Evolutionary conservation across 2,113 vertebrate genomes (phyloP), one percentile per base, ranked within the genome.

Genomic region (Sardina pilchardus): DNA sequence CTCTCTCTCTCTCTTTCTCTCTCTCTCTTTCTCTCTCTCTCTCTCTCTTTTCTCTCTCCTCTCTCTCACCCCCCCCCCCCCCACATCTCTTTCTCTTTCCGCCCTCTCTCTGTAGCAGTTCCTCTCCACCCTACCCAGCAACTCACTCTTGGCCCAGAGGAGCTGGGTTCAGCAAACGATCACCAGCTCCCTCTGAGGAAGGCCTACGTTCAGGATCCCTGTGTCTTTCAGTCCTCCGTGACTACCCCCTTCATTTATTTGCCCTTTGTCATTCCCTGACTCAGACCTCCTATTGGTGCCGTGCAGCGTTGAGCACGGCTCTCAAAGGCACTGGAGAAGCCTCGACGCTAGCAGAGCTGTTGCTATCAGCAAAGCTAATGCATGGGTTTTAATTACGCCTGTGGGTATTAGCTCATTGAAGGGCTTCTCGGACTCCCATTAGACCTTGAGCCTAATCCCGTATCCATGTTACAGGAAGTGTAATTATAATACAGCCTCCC

Each of bases 401-500:
- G 83, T 53, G 47, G 78, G 86, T 78, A 82, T 87, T 80, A 82
- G 34, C 42, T 71, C 17, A 21, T 89, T 87, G 82, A 90, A 89
- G 83, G 44, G 63, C 84, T 84, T 82, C 81, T 34, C 85, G 30
- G 85, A 81, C 45, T 86, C 75, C 39, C 80, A 82, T 87, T 87
- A 86, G 83, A 14, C 50, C 67, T 82, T 63, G 26, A 44, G 45
- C 45, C n/a, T 85, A 88, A 89, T 87, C 59, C 84, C 19, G 80
- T 86, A 78, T 88, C 85, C 81, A 82, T 78, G 56, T 56, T 81
- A n/a, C 50, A 47, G 53, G 63, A 53, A 59, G 81, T 83, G 82
- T 85, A 87, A 90, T 84, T 88, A 67, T 85, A 87, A 82, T 84
- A 83, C 56, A 84, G 36, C 71, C 67, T 83, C 81, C 17, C 17